A percentile compares a stretch with the other conserved stretches of the same genome.
These are phyloP conservation scores for Nezara viridula DNA, from an alignment of 2,888 invertebrate species.

Conservation along the genomic window DNA sequence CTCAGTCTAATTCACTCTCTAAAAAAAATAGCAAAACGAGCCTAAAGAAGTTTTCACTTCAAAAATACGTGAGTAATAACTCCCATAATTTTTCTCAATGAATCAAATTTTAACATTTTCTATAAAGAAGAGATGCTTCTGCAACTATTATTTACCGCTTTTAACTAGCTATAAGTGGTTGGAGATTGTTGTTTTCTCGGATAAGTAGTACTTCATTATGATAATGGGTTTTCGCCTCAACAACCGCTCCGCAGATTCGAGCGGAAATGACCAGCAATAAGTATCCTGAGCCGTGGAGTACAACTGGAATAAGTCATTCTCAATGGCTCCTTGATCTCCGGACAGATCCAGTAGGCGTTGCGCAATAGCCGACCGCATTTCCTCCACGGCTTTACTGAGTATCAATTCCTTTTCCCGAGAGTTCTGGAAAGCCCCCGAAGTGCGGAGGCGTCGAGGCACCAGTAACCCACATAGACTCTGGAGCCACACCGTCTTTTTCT, in stretches of 20 bases:
- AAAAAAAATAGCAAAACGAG: too few species aligned
- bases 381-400: not conserved
- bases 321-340: not conserved
- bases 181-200: not conserved
- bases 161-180: not conserved
- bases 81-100: not conserved
- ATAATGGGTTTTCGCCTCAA: not conserved
- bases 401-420: not conserved
- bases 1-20: too few species aligned
- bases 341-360: not conserved
- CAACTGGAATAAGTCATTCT: conserved; percentile 17
- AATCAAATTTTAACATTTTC: not conserved
- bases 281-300: not conserved
- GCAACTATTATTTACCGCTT: not conserved
- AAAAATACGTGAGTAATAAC: too few species aligned
- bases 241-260: not conserved
- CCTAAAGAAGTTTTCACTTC: too few species aligned
- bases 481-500: not conserved
- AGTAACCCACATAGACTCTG: not conserved
- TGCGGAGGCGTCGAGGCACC: not conserved
- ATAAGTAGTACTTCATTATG: conserved; percentile 1
- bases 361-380: conserved; percentile 11
- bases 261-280: conserved; percentile 7
- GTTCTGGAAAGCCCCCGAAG: not conserved
- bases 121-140: not conserved